A percentile compares a stretch with the other conserved stretches of the same genome.
Conservation (phyloP, 1,140 invertebrate species). For the Mylabris phalerata region DNA sequence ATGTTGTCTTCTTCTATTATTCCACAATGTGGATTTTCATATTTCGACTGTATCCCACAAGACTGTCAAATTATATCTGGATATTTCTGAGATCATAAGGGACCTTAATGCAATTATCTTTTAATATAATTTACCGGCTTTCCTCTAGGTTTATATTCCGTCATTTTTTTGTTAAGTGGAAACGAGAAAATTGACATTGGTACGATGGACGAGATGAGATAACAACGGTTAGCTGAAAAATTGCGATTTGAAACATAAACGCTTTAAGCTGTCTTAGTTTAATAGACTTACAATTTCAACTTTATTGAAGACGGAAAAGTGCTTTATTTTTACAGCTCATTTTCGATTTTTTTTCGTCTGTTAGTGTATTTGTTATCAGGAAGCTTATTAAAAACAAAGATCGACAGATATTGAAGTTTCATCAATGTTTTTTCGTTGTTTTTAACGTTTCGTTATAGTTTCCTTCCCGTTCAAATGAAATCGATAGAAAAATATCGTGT, state of each 20-base stretch:
- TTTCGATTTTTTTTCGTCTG: slow-evolving; percentile 8
- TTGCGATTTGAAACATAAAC: slow-evolving; percentile 18
- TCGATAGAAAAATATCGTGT: too few relatives aligned
- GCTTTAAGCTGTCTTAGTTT: slow-evolving; percentile 11
- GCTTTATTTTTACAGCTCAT: slow-evolving; percentile 6
- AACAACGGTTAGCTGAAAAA: slow-evolving; percentile 16
- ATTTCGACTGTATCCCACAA: slow-evolving; percentile 14
- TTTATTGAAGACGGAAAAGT: slow-evolving; percentile 17
- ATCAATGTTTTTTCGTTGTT: not conserved
- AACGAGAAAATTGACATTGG: slow-evolving; percentile 20
- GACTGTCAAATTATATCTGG: slow-evolving; percentile 16
- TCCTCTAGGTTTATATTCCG: not conserved
- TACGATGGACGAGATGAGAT: slow-evolving; percentile 10
- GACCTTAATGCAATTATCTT: slow-evolving; percentile 22
- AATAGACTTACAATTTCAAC: slow-evolving; percentile 18
- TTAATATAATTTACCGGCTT: slow-evolving; percentile 21
- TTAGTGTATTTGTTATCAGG: slow-evolving; percentile 2
- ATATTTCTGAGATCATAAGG: slow-evolving; percentile 20
- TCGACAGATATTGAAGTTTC: slow-evolving; percentile 3
- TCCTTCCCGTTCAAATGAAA: too few relatives aligned
- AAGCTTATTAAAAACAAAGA: slow-evolving; percentile 16
- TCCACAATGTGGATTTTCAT: slow-evolving; percentile 8
- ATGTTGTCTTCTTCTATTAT: too few relatives aligned
- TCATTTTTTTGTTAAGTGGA: slow-evolving; percentile 2
- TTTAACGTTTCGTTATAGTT: not conserved